Evolutionary conservation across 2,888 invertebrate species (phyloP).

Genomic region (Argynnis bischoffii): DNA sequence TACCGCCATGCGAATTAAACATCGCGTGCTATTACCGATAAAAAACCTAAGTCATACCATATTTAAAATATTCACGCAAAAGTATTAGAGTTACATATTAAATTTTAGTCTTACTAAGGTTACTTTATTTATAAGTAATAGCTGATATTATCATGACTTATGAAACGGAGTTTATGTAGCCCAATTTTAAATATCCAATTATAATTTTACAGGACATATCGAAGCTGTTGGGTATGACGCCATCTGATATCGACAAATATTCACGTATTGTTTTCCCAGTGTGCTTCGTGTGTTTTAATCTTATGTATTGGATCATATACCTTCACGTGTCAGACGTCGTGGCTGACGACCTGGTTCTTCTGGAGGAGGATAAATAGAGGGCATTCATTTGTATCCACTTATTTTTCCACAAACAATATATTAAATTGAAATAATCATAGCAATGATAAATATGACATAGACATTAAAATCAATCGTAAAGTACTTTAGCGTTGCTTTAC

Average conservation of each 20-base stretch:
- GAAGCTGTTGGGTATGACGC: slow-evolving; percentile 95
- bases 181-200: not conserved
- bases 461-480: not conserved
- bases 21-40: slow-evolving; percentile 29
- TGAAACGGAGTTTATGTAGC: not conserved
- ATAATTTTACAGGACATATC: slow-evolving; percentile 87
- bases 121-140: slow-evolving; percentile 24
- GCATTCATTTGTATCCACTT: slow-evolving; percentile 62
- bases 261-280: slow-evolving; percentile 99
- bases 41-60: not conserved
- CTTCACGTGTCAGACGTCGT: slow-evolving; percentile 97
- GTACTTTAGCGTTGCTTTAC: not conserved
- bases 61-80: slow-evolving; percentile 26
- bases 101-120: slow-evolving; percentile 18
- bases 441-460: slow-evolving; percentile 2
- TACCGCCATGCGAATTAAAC: slow-evolving; percentile 32
- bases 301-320: slow-evolving; percentile 99
- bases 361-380: slow-evolving; percentile 85
- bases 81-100: slow-evolving; percentile 4
- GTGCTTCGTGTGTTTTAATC: slow-evolving; percentile 99
- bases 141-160: slow-evolving; percentile 31
- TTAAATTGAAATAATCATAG: slow-evolving; percentile 64
- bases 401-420: slow-evolving; percentile 64
- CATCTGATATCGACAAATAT: slow-evolving; percentile 99
- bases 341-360: slow-evolving; percentile 94